These are phyloP conservation scores for Latrodectus elegans DNA, from an alignment of 2,888 invertebrate species.

Conservation along the genomic window DNA sequence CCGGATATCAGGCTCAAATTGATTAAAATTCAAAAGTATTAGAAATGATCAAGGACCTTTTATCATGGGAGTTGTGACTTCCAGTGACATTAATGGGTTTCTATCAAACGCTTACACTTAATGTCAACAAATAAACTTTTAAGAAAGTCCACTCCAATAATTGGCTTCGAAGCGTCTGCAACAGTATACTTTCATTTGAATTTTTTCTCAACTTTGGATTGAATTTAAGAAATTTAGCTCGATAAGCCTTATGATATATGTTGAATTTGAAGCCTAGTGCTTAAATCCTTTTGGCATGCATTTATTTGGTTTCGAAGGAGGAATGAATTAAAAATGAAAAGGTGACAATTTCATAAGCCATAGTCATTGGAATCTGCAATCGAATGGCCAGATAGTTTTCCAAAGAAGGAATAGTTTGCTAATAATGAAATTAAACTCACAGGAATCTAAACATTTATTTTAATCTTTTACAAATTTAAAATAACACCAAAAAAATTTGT, in stretches of 20 bases:
- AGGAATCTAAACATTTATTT: constrained; percentile 25
- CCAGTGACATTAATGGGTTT: not conserved
- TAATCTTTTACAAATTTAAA: constrained; percentile 27
- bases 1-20: not conserved
- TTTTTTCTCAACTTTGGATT: not conserved
- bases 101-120: not conserved
- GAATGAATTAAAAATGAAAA: not conserved
- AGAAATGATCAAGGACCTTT: not conserved
- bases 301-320: not conserved
- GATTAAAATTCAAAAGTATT: not conserved
- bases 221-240: not conserved
- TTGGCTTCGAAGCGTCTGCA: not conserved
- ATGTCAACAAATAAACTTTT: not conserved
- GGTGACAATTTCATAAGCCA: not conserved
- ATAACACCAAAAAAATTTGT: not conserved
- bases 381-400: not conserved
- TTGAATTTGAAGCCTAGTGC: not conserved
- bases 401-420: not conserved
- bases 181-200: too few relatives aligned
- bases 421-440: constrained; percentile 11
- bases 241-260: too few relatives aligned
- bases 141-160: not conserved
- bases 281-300: not conserved
- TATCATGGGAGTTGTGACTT: too few relatives aligned
- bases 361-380: not conserved